A percentile compares a stretch with the other conserved stretches of the same genome.
phyloP scores from a whole-genome alignment of 1,140 invertebrate genomes.

The Stegodyphus dumicola region DNA sequence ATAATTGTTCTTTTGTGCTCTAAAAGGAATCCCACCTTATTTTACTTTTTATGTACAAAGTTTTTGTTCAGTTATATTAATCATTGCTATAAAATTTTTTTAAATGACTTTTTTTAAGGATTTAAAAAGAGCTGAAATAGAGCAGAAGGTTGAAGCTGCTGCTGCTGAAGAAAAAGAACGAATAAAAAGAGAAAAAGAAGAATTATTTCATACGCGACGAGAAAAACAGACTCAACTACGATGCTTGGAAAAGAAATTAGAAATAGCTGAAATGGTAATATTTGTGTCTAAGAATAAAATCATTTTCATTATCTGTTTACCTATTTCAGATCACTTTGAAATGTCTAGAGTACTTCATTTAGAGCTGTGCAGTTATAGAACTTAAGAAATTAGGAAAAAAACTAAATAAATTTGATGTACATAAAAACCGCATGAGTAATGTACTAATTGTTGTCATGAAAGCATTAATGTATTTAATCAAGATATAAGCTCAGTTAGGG shows the following conservation, averaged over 20 bases:
- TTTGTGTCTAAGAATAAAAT: no score
- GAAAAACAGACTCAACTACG: constrained; percentile 89
- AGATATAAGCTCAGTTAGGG: no score
- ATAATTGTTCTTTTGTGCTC: no score
- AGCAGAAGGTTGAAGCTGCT: constrained; percentile 92
- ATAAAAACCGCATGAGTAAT: no score
- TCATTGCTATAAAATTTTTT: background rate
- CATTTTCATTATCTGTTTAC: no score
- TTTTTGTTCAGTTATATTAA: background rate
- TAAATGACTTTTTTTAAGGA: constrained; percentile 60
- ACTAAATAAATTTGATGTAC: no score
- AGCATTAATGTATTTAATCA: no score
- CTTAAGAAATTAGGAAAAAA: no score
- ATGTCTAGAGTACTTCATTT: no score
- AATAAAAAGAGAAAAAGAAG: constrained; percentile 84
- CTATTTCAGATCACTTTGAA: no score
- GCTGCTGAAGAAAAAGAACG: constrained; percentile 87
- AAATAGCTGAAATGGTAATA: constrained; percentile 34
- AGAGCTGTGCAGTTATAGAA: no score
- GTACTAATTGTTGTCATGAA: no score
- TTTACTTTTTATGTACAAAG: background rate
- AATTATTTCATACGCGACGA: constrained; percentile 85
- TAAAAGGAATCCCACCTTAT: background rate
- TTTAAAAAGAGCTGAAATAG: constrained; percentile 86
- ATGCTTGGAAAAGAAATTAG: constrained; percentile 88